phyloP scores from a whole-genome alignment of 2,797 vertebrate species.

The Protonibea diacanthus region DNA sequence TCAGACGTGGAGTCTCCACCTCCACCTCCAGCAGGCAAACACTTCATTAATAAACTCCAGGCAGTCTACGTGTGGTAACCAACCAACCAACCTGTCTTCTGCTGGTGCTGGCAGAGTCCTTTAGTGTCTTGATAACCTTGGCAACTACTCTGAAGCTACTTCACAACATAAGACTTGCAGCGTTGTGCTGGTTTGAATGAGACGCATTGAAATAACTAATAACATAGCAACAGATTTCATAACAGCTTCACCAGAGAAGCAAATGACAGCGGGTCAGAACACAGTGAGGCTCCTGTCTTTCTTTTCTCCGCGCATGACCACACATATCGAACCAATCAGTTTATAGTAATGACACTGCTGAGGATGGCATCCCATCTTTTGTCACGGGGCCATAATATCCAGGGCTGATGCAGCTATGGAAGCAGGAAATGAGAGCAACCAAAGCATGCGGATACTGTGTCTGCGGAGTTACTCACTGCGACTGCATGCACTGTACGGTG shows the following conservation, averaged over 20 bases:
- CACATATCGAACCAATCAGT: constrained; percentile 28
- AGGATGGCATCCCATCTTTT: constrained; percentile 2
- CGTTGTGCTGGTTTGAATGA: constrained; percentile 20
- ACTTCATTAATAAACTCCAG: too few relatives aligned
- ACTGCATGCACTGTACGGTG: constrained; percentile 5
- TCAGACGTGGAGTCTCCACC: too few relatives aligned
- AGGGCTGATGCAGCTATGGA: constrained; percentile 11
- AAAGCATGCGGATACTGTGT: constrained; percentile 12
- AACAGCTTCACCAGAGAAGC: constrained; percentile 28
- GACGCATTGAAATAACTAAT: constrained; percentile 32
- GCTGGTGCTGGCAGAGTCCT: neutral
- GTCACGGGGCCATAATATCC: constrained; percentile 24
- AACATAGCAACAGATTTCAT: constrained; percentile 52
- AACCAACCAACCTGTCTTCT: too few relatives aligned
- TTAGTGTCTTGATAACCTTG: constrained; percentile 10
- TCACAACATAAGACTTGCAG: constrained; percentile 16
- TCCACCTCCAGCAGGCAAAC: too few relatives aligned
- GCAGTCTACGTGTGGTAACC: too few relatives aligned
- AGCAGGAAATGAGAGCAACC: constrained; percentile 23
- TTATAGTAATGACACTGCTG: constrained; percentile 8
- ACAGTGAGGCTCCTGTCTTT: constrained; percentile 28
- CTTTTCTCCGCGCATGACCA: constrained; percentile 26
- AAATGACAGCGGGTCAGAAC: constrained; percentile 31
- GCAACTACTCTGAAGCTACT: neutral
- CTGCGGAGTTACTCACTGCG: neutral